Conservation (phyloP, 2,888 invertebrate species). For the Platycnemis pennipes region DNA sequence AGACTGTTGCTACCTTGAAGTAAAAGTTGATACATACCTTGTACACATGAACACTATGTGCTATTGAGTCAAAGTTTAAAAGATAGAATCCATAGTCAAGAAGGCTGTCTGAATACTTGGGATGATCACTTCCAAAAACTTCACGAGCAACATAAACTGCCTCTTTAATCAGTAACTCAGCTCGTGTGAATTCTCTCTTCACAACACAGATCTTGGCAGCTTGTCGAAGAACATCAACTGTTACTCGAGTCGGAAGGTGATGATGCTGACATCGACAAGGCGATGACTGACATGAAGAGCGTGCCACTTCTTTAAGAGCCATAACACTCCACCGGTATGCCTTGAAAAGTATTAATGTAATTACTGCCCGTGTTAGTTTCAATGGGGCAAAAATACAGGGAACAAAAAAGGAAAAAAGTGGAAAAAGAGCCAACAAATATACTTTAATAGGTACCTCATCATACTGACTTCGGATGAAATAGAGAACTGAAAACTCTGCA, state of each 20-base stretch:
- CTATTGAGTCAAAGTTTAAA: constrained; percentile 92
- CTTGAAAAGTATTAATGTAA: constrained; percentile 75
- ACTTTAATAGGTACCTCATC: constrained; percentile 82
- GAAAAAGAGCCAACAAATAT: background rate
- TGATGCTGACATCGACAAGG: constrained; percentile 48
- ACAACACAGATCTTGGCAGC: constrained; percentile 95
- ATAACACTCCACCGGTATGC: constrained; percentile 88
- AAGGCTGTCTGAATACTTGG: constrained; percentile 91
- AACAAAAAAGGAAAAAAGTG: background rate
- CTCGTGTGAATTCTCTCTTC: constrained; percentile 91
- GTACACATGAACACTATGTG: constrained; percentile 92
- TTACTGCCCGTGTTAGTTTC: no score
- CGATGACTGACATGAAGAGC: constrained; percentile 27
- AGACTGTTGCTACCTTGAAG: no score
- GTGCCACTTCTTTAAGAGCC: constrained; percentile 86
- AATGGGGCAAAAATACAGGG: no score
- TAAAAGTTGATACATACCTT: constrained; percentile 80
- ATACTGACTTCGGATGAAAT: constrained; percentile 93
- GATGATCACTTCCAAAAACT: constrained; percentile 82
- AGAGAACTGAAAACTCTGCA: constrained; percentile 90
- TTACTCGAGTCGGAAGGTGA: constrained; percentile 79
- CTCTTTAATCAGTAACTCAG: constrained; percentile 90
- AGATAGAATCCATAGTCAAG: constrained; percentile 95
- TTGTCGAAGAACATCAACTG: constrained; percentile 91
- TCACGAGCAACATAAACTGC: constrained; percentile 87